phyloP scores from a whole-genome alignment of 2,113 vertebrate species.

The Heterotis niloticus region DNA sequence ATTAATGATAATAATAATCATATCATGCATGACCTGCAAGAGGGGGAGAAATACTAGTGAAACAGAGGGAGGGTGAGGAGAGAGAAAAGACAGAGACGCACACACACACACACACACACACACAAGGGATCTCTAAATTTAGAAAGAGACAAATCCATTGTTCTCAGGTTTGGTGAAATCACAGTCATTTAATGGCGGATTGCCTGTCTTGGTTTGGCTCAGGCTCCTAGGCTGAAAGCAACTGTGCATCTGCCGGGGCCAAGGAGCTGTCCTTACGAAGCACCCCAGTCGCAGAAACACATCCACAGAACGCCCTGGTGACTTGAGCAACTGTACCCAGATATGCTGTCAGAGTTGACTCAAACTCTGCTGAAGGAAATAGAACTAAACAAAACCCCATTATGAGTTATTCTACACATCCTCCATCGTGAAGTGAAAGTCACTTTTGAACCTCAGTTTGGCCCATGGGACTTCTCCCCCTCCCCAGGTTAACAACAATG shows the following conservation, averaged over 20 bases:
- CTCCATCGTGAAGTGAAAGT: no score
- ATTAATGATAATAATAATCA: neutral
- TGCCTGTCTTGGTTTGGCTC: neutral
- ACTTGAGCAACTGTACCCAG: no score
- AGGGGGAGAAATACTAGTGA: neutral
- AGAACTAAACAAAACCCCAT: no score
- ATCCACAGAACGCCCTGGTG: no score
- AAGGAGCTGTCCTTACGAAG: no score
- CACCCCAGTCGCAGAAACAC: no score
- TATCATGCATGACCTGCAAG: neutral
- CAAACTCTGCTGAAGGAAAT: no score
- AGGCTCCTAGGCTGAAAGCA: neutral
- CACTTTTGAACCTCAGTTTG: no score
- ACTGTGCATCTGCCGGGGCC: neutral
- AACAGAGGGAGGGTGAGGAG: neutral
- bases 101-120: neutral
- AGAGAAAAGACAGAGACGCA: neutral
- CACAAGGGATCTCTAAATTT: neutral
- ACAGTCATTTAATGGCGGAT: neutral
- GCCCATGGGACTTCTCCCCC: no score
- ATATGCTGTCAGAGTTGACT: no score
- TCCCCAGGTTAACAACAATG: no score
- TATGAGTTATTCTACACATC: no score
- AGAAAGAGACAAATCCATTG: slow-evolving; percentile 15
- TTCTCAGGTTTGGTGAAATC: slow-evolving; percentile 4